Percentiles rank a stretch among this genome's conserved stretches.
Conservation (phyloP, 1,140 invertebrate genomes). For the Bradynema listronoti region DNA sequence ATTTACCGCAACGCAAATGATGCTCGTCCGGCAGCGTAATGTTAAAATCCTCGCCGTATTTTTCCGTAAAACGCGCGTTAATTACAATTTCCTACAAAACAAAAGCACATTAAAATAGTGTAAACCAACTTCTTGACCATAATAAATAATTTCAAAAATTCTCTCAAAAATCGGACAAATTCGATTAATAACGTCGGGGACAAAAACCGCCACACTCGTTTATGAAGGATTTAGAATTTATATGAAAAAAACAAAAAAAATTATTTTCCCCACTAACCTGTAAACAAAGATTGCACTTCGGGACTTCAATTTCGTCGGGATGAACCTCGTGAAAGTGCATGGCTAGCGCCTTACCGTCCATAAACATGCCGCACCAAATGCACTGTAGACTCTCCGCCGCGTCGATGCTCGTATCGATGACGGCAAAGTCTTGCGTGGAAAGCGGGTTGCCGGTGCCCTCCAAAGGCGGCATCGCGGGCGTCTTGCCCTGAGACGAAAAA, state of each 20-base stretch:
- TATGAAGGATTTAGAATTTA: too few species aligned
- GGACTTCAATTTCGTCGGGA: conserved; percentile 54
- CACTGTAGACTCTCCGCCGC: conserved; percentile 54
- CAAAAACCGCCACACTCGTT: too few species aligned
- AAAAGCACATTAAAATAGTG: neutral
- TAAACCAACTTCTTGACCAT: neutral
- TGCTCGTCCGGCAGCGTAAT: conserved; percentile 52
- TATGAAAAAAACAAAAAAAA: too few species aligned
- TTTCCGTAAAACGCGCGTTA: conserved; percentile 54
- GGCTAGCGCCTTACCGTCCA: conserved; percentile 42
- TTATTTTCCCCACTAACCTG: too few species aligned
- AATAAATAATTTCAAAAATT: neutral
- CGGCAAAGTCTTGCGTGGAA: conserved; percentile 47
- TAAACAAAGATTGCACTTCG: conserved; percentile 53
- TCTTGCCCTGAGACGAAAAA: neutral
- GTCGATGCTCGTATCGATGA: conserved; percentile 43
- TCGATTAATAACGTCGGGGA: too few species aligned
- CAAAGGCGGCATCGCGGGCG: conserved; percentile 9
- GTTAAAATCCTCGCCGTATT: conserved; percentile 53
- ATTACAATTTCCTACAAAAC: conserved; percentile 46
- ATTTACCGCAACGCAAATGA: conserved; percentile 42
- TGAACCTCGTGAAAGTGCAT: conserved; percentile 56
- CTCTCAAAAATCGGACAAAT: neutral
- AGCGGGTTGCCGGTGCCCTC: conserved; percentile 46
- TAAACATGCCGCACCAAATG: conserved; percentile 58